These are phyloP conservation scores for Alces alces DNA, from an alignment of 2,113 vertebrate genomes.

Conservation along the genomic window DNA sequence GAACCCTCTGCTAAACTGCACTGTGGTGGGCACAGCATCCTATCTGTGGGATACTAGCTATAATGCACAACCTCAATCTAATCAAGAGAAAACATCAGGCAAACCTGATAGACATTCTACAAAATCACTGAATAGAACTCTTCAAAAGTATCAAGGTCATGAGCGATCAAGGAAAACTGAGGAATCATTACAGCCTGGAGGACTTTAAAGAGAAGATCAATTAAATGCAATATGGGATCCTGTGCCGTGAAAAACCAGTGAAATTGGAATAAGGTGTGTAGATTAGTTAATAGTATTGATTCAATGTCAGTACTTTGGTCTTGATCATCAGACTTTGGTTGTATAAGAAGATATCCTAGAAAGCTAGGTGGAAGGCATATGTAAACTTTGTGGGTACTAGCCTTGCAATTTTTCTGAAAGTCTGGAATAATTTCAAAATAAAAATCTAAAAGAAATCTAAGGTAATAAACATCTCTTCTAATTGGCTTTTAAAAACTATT, in stretches of 20 bases:
- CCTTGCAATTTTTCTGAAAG: background rate
- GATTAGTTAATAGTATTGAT: background rate
- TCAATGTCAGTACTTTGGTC: background rate
- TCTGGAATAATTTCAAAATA: background rate
- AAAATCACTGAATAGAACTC: background rate
- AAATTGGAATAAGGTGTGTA: background rate
- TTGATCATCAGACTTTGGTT: background rate
- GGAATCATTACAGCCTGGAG: background rate
- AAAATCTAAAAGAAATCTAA: conserved; percentile 9
- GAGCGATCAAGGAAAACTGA: background rate
- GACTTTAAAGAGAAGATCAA: background rate
- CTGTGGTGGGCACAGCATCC: background rate
- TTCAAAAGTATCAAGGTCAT: background rate
- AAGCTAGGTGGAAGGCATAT: background rate
- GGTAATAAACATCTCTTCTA: background rate
- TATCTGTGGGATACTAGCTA: background rate
- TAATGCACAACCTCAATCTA: background rate
- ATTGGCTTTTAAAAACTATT: background rate
- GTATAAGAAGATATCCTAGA: background rate
- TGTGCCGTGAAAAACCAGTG: background rate
- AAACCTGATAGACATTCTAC: background rate
- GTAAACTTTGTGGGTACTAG: background rate
- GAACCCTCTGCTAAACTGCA: background rate
- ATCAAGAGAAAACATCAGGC: background rate
- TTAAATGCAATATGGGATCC: background rate